Base-by-base conservation (phyloP, 2,888 invertebrate genomes). In the Arctia plantaginis region DNA sequence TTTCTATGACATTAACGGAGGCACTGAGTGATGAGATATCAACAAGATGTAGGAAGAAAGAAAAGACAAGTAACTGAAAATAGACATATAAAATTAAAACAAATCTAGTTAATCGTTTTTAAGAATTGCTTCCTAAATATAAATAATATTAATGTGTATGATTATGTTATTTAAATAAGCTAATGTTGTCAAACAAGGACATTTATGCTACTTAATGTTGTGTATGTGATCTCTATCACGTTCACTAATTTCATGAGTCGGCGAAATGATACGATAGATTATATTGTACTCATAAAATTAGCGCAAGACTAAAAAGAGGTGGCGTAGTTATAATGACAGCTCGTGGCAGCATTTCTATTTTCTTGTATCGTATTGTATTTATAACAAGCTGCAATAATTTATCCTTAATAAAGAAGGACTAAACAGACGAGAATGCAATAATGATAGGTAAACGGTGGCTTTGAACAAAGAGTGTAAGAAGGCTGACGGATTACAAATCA, bases 191-290 rank as follows among this genome's bases (percentile, higher is more conserved):
- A 74, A 77, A 80, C 67, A 67, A 67, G 51, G 30, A 47, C 39
- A 72, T 69, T 51, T 68, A 44, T 33, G 66, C 59, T 59, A 33
- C n/a, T 55, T 70, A 67, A 77, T 81, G 62, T 79, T 82, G 87
- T 82, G 82, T 90, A 88, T 93, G 93, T 93, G 93, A 88, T 87
- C 82, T 84, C 76, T 80, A 91, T 92, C 93, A 93, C 93, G 93
- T 93, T 87, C 87, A 86, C 76, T 71, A 83, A 82, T 82, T 76
- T 75, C 81, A 81, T 86, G 86, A 88, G 84, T 83, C 71, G 84
- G 79, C 82, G 80, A 85, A 88, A 86, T 82, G 86, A 86, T 88
- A 87, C 73, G 80, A 80, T 82, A 85, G 87, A 88, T 87, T 82
- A 84, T 78, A 78, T 72, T 55, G 35, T 47, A 75, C 73, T 72